Conservation (phyloP, 2,888 invertebrate species). For the Dorcus hopei region DNA sequence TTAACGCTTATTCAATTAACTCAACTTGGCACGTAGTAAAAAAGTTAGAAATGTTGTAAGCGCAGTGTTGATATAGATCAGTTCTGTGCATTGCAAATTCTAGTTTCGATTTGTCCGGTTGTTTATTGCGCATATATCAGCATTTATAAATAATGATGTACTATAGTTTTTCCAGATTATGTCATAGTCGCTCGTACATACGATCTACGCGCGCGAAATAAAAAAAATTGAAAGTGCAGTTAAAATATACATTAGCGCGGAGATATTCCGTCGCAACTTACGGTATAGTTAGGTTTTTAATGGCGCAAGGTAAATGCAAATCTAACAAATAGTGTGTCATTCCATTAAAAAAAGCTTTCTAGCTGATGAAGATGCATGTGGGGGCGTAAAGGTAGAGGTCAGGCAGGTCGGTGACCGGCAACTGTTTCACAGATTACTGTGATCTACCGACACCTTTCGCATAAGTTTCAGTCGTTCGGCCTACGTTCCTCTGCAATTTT, state of each 20-base stretch:
- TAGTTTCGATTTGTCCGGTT: no score
- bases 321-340: conserved; percentile 29
- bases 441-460: conserved; percentile 45
- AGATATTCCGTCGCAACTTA: not conserved
- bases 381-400: conserved; percentile 48
- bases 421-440: conserved; percentile 38
- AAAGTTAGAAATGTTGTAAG: no score
- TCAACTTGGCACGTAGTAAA: no score
- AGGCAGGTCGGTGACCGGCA: conserved; percentile 45
- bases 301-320: conserved; percentile 15
- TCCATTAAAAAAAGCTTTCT: conserved; percentile 31
- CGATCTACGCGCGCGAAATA: no score
- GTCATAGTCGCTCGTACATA: no score
- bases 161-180: not conserved
- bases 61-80: no score
- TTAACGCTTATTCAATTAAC: no score
- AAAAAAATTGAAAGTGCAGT: no score
- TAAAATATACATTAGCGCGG: no score
- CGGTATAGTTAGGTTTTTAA: not conserved
- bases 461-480: conserved; percentile 27
- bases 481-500: not conserved
- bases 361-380: conserved; percentile 38
- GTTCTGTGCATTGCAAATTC: no score
- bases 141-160: not conserved
- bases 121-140: not conserved